Evolutionary conservation across 2,888 invertebrate species (phyloP).

Genomic region (Caenorhabditis sp.): DNA sequence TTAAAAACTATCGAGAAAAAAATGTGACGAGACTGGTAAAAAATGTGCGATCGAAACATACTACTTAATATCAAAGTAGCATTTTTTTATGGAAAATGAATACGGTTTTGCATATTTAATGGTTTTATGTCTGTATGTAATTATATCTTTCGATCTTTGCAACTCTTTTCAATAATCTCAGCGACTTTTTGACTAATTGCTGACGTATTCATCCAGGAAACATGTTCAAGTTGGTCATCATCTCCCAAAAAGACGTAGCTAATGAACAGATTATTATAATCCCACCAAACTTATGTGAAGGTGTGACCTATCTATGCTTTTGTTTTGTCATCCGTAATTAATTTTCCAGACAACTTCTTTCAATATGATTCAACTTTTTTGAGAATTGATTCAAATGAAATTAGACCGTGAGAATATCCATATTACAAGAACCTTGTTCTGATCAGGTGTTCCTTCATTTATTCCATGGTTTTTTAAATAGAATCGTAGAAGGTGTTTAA

Average conservation of each 20-base stretch:
- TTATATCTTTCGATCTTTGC: not conserved
- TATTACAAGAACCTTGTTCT: not conserved
- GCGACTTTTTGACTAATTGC: not conserved
- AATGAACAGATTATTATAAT: not conserved
- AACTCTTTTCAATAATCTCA: not conserved
- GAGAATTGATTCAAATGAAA: not conserved
- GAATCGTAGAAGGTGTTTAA: too few species aligned
- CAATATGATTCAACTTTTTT: too few species aligned
- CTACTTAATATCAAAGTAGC: not conserved
- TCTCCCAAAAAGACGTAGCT: not conserved
- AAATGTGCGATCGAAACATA: not conserved
- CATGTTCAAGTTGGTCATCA: not conserved
- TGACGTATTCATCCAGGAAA: not conserved
- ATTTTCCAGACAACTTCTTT: too few species aligned
- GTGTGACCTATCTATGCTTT: not conserved
- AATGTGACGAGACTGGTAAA: not conserved
- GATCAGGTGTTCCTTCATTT: not conserved
- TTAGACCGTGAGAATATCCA: not conserved
- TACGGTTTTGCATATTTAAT: not conserved
- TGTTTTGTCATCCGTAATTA: not conserved
- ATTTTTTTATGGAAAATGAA: not conserved
- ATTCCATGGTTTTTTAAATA: too few species aligned
- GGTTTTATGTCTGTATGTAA: not conserved
- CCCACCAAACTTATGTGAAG: not conserved
- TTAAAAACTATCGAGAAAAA: not conserved